Conservation (phyloP, 1,140 invertebrate genomes). For the Cylas formicarius region DNA sequence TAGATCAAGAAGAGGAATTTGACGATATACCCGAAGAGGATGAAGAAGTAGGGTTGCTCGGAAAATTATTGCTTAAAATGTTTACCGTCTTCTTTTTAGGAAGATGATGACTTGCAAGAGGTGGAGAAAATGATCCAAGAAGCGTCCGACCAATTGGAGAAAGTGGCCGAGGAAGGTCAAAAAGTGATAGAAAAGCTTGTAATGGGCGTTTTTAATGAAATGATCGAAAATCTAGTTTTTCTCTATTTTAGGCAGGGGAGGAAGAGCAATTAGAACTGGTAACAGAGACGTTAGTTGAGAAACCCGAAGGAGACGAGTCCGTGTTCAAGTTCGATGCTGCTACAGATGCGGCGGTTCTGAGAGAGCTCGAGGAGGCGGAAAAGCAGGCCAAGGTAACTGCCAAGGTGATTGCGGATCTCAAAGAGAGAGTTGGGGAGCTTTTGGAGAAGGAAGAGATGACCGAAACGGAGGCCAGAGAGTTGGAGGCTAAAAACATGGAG, state of each 20-base stretch:
- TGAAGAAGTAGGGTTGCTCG: too few relatives aligned
- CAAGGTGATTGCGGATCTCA: conserved; percentile 31
- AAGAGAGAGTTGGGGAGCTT: conserved; percentile 32
- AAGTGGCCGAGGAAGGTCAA: conserved; percentile 31
- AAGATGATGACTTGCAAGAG: conserved; percentile 25
- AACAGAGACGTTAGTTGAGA: conserved; percentile 3
- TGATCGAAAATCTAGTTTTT: too few relatives aligned
- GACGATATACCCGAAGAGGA: background rate
- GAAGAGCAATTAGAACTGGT: conserved; percentile 5
- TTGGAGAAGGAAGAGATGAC: conserved; percentile 28
- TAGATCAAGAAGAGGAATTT: conserved; percentile 1
- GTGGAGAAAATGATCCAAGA: conserved; percentile 33
- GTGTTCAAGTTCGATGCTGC: conserved; percentile 23
- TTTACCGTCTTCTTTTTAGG: conserved; percentile 12
- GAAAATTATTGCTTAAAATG: conserved; percentile 9
- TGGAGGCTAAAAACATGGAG: conserved; percentile 34
- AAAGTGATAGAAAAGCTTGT: conserved; percentile 23
- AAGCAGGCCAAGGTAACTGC: conserved; percentile 35
- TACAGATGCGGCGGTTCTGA: conserved; percentile 31
- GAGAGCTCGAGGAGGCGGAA: conserved; percentile 38
- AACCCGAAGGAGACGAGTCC: conserved; percentile 15
- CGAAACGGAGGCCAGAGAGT: conserved; percentile 33
- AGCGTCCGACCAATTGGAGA: conserved; percentile 28
- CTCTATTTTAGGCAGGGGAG: too few relatives aligned
- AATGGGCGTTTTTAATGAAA: too few relatives aligned